These are phyloP conservation scores for Rhabdornis inornatus DNA, from an alignment of 2,113 vertebrate genomes.

Conservation along the genomic window DNA sequence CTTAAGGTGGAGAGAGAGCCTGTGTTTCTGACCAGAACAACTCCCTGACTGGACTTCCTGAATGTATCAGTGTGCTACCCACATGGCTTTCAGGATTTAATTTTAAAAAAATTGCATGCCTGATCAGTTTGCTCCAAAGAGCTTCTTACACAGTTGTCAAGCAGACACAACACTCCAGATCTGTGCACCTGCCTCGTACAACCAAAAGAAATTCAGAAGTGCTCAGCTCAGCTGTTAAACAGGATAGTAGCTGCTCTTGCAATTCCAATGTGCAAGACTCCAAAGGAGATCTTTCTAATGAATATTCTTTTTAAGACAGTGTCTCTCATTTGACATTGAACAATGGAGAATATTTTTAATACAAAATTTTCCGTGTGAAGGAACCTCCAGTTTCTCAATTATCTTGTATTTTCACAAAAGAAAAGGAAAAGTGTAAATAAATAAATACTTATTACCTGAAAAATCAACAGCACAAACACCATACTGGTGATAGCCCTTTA, in stretches of 20 bases:
- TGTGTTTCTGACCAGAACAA: not conserved
- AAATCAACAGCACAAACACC: conserved; percentile 96
- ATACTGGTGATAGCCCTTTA: conserved; percentile 94
- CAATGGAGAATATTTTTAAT: not conserved
- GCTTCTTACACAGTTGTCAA: not conserved
- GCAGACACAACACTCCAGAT: not conserved
- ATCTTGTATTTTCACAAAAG: not conserved
- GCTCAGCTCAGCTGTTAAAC: not conserved
- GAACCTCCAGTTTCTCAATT: not conserved
- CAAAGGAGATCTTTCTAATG: not conserved
- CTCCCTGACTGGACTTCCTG: not conserved
- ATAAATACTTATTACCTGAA: conserved; percentile 83
- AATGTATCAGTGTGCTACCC: not conserved
- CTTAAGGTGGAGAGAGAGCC: not conserved
- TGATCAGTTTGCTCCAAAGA: not conserved
- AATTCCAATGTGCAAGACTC: not conserved
- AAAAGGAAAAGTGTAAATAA: not conserved
- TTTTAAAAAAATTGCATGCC: not conserved
- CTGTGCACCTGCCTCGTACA: not conserved
- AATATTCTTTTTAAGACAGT: not conserved
- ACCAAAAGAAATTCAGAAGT: not conserved
- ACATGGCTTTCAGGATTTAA: not conserved
- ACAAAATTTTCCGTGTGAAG: not conserved
- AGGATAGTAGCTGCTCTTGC: not conserved
- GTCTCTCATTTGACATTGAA: not conserved